Base-by-base conservation (phyloP, 1,140 invertebrate species). In the Drosophila saltans region DNA sequence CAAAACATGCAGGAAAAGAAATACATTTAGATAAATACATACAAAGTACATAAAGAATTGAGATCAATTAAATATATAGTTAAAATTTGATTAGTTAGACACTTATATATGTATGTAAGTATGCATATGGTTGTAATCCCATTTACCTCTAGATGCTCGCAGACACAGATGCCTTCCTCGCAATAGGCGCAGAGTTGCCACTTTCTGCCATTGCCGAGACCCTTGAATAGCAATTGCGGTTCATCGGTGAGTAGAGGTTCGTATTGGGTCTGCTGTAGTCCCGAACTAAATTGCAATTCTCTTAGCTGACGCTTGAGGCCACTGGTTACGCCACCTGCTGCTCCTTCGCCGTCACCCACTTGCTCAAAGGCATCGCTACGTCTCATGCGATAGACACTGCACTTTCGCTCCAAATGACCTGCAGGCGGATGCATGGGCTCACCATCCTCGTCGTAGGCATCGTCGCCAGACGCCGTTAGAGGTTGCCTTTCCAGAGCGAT, bases 81-180 rank as follows among this genome's bases (percentile, higher is more conserved):
- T 16, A 45, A 1, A 11, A 40, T 41, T 11, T 21, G 43, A 41
- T 48, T 52, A 36, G 10, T 10, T 40, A 41, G 40, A 24, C 10
- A 24, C 36, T 33, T 45, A 26, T 16, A 16, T 16, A 16, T 16
- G 16, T 16, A 16, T 30, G 2, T 43, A 43, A n/a, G 64, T 28
- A 48, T 60, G 41, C 26, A 58, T 28, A 36, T 36, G 33, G 1
- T 6, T 56, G 24, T 48, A 58, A 28, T 56, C 55, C 28, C 36
- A 79, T 83, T 88, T 92, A 92, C 92, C 92, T 92, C 92, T 71
- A 92, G 78, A 63, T 92, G 92, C 69, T 92, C 92, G 61, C 92
- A 92, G 66, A 92, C 69, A 69, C 91, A 92, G 61, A 92, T 91
- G 21, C 91, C 91, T 71, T 91, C 90, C 76, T 92, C 92, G 74